Conservation (phyloP, 2,113 vertebrate genomes). For the Chionomys nivalis region DNA sequence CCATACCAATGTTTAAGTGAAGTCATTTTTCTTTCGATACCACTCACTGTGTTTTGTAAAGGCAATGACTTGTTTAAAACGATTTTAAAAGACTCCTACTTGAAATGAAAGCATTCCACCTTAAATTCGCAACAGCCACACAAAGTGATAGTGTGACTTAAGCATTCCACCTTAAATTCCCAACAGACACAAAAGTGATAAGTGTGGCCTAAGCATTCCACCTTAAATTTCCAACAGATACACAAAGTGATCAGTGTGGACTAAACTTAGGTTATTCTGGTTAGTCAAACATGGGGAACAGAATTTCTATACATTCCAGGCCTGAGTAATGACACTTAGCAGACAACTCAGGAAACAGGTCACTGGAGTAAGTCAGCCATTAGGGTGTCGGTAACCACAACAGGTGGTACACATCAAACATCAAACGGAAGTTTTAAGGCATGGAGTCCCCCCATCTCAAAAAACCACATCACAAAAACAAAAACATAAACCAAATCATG, state of each 20-base stretch:
- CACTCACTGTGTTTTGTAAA: not conserved
- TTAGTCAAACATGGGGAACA: constrained; percentile 21
- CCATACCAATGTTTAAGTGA: not conserved
- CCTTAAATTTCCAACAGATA: not conserved
- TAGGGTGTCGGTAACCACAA: not conserved
- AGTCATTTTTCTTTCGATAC: constrained; percentile 44
- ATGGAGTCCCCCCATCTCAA: too few relatives aligned
- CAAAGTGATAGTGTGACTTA: too few relatives aligned
- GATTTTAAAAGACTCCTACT: constrained; percentile 35
- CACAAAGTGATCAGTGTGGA: not conserved
- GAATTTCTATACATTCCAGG: not conserved
- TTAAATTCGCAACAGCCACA: not conserved
- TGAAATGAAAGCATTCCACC: constrained; percentile 15
- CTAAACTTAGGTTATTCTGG: constrained; percentile 35
- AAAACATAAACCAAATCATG: not conserved
- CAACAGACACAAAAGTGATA: not conserved
- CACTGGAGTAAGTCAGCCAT: not conserved
- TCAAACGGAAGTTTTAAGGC: not conserved
- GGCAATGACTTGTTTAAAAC: not conserved
- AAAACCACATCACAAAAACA: too few relatives aligned
- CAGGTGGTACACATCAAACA: not conserved
- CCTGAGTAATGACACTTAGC: not conserved
- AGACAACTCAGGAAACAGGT: not conserved
- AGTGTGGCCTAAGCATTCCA: not conserved
- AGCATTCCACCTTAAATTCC: not conserved